These are phyloP conservation scores for Eulemur mongoz DNA, from an alignment of 2,797 vertebrate species.

Conservation along the genomic window DNA sequence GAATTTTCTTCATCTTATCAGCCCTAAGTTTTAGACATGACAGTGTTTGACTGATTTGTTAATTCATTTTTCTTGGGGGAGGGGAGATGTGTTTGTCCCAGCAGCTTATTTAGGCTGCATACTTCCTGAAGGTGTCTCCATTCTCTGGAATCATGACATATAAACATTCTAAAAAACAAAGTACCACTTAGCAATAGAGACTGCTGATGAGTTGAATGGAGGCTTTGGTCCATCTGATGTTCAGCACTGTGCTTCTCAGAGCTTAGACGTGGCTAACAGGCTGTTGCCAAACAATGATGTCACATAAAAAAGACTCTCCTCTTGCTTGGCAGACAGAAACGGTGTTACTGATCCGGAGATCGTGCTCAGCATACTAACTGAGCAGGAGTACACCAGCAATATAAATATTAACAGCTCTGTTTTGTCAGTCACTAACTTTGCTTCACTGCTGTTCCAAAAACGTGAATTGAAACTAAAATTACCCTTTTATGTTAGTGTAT, in stretches of 20 bases:
- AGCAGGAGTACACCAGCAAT: neutral
- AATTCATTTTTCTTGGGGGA: neutral
- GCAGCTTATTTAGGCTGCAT: neutral
- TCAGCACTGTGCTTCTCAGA: neutral
- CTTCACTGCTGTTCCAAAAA: neutral
- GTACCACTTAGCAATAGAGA: neutral
- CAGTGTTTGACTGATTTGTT: neutral
- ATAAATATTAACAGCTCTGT: neutral
- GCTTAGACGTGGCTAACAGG: neutral
- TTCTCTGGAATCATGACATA: neutral
- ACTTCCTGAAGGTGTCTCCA: neutral
- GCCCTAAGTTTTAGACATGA: neutral
- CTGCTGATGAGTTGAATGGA: neutral
- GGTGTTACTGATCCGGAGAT: neutral
- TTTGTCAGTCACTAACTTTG: neutral
- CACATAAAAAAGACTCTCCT: neutral
- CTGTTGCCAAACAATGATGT: neutral
- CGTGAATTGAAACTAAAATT: conserved; percentile 1
- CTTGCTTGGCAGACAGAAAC: neutral
- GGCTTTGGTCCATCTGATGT: neutral
- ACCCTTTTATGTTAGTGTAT: neutral
- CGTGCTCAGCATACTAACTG: neutral
- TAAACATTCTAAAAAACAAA: neutral
- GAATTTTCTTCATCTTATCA: neutral
- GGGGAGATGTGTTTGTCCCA: neutral